Base-by-base conservation (phyloP, 2,113 vertebrate species). In the Gavialis gangeticus region DNA sequence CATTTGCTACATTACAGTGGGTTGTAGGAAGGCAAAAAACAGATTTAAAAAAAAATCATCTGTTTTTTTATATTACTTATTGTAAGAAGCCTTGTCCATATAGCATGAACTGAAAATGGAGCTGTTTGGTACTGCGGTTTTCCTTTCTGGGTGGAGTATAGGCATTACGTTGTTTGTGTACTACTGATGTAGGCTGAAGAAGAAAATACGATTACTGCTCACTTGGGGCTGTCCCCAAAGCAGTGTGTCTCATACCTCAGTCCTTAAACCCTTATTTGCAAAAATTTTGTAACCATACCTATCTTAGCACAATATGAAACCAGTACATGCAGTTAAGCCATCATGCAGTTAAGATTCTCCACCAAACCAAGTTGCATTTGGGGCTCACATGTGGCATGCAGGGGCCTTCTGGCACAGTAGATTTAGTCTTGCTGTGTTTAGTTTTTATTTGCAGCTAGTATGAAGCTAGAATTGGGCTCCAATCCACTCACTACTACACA, bases 101-200 rank as follows among this genome's bases (percentile, higher is more conserved):
- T 78, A 79, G 15, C 24, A 71, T 78, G 73, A 90, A 71, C 27
- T 83, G 37, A 92, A 94, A 92, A 85, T 13, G 10, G n/a, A 78
- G 57, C 57, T 56, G 28, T 22, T 92, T 21, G 5, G 2, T 63
- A 63, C n/a, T 85, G 76, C 67, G 60, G 46, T 89, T 92, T 96
- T 87, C 57, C 92, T 1, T 79, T 87, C 93, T 0, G 46, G 0
- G 6, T 76, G 75, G 21, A 66, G 24, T 57, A 56, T 0, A 0
- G 46, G 46, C 75, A 57, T 55, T 62, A 79, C 9, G 57, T 19
- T 24, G 3, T 4, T 46, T 79, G 27, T 21, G 1, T 86, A 28
- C 73, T 64, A 27, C 22, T 89, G 54, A 46, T 57, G 10, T 83
- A 79, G 24, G 54, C 5, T 63, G 11, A 17, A 82, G 57, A 55